These are phyloP conservation scores for Theretra japonica DNA, from an alignment of 2,888 invertebrate species.

Conservation along the genomic window DNA sequence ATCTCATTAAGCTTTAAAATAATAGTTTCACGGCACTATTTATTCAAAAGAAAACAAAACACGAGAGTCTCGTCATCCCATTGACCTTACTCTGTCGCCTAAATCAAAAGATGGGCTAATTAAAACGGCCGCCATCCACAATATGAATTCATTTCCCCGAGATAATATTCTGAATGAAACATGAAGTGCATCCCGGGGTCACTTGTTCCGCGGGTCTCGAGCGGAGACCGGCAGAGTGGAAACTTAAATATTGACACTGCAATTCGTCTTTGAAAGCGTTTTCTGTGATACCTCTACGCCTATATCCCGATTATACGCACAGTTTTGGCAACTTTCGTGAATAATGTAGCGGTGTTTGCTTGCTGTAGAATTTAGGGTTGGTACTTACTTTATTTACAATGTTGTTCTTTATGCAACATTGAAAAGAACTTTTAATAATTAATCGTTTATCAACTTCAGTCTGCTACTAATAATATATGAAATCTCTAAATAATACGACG, in stretches of 20 bases:
- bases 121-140: slow-evolving; percentile 27
- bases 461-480: too few relatives aligned
- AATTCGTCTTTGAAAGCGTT: slow-evolving; percentile 59
- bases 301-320: background rate
- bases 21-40: background rate
- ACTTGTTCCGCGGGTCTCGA: slow-evolving; percentile 28
- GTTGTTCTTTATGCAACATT: too few relatives aligned
- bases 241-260: slow-evolving; percentile 71
- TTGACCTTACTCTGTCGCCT: slow-evolving; percentile 26
- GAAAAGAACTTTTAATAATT: too few relatives aligned
- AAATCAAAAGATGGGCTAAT: slow-evolving; percentile 27
- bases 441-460: too few relatives aligned
- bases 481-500: too few relatives aligned
- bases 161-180: slow-evolving; percentile 48
- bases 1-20: slow-evolving; percentile 10
- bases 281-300: slow-evolving; percentile 26
- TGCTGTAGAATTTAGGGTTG: too few relatives aligned
- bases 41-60: slow-evolving; percentile 7
- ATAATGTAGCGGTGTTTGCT: too few relatives aligned
- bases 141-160: slow-evolving; percentile 27
- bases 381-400: too few relatives aligned
- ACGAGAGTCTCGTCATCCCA: slow-evolving; percentile 9
- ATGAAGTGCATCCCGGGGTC: slow-evolving; percentile 45
- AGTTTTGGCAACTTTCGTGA: background rate
- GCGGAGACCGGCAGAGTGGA: slow-evolving; percentile 15